Conservation (phyloP, 2,797 vertebrate species). For the Pachyuromys duprasi region DNA sequence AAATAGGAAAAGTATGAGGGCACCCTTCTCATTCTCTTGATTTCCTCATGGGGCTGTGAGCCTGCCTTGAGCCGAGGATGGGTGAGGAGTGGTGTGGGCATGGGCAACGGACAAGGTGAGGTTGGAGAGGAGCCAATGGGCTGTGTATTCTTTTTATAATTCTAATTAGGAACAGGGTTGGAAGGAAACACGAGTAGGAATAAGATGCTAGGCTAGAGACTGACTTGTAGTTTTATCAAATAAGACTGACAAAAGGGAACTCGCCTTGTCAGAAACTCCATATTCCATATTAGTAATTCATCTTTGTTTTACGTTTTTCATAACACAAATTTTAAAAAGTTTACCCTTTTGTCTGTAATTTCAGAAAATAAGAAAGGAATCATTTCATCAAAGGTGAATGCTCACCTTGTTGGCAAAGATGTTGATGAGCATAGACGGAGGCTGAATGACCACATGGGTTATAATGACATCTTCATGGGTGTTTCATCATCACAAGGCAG, state of each 20-base stretch:
- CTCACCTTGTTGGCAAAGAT: neutral
- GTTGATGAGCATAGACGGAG: neutral
- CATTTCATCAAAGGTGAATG: neutral
- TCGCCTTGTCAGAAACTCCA: neutral
- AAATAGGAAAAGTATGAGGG: neutral
- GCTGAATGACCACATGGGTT: neutral
- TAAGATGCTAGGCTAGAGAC: neutral
- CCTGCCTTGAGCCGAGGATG: neutral
- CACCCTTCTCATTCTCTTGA: neutral
- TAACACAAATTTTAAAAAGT: neutral
- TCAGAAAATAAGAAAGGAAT: constrained; percentile 3
- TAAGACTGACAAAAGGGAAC: neutral
- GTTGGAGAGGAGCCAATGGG: neutral
- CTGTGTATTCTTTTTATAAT: neutral
- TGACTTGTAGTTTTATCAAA: neutral
- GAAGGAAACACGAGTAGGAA: neutral
- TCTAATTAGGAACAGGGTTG: neutral
- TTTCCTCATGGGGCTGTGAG: neutral
- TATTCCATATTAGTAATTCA: neutral
- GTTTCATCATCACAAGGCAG: neutral
- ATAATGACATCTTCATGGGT: neutral
- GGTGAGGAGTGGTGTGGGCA: neutral
- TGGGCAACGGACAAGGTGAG: neutral
- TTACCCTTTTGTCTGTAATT: constrained; percentile 7
- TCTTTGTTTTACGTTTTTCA: neutral